Evolutionary conservation across 2,888 invertebrate genomes (phyloP), one percentile per base, ranked within the genome.

Genomic region (Ophion ellenae): DNA sequence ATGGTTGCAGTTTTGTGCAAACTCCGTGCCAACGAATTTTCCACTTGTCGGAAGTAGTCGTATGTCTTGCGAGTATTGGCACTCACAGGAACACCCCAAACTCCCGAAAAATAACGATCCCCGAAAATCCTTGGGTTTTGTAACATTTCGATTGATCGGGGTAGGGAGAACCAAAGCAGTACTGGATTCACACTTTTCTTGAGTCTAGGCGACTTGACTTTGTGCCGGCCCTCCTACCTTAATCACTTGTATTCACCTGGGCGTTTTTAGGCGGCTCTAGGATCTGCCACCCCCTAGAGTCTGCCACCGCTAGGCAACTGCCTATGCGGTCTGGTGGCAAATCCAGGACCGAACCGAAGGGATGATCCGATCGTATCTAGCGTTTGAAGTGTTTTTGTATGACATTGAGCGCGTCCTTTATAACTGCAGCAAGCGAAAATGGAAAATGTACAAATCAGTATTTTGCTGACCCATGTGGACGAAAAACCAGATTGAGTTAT

Each of bases 1-100:
- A 2, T 24, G n/a, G 64, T n/a, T 57, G 36, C n/a, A 81, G 77
- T 84, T 77, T 81, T 59, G 67, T 36, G 76, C 17, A 71, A 67
- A 70, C 63, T 83, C 66, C 20, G 80, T 84, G 84, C 80, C 84
- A 80, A 80, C 75, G 79, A 71, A 64, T 32, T 75, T 80, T 47
- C 70, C 63, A 74, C 74, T 75, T 80, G 53, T 40, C 74, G 74
- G 24, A 79, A 45, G 47, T 40, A 80, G 74, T 53, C 59, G 59
- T 71, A 20, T 59, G 71, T 66, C 71, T 28, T 1, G 63, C 17
- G 61, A 47, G n/a, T 53, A 53, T 53, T 53, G 53, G 53, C 53
- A 17, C 53, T 53, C 17, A 5, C 53, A 53, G 17, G 53, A 53
- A 53, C 11, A 11, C 53, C 17, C 53, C 17, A 14, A 5, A 3